Evolutionary conservation across 2,888 invertebrate species (phyloP).

Genomic region (Julus scanicus): DNA sequence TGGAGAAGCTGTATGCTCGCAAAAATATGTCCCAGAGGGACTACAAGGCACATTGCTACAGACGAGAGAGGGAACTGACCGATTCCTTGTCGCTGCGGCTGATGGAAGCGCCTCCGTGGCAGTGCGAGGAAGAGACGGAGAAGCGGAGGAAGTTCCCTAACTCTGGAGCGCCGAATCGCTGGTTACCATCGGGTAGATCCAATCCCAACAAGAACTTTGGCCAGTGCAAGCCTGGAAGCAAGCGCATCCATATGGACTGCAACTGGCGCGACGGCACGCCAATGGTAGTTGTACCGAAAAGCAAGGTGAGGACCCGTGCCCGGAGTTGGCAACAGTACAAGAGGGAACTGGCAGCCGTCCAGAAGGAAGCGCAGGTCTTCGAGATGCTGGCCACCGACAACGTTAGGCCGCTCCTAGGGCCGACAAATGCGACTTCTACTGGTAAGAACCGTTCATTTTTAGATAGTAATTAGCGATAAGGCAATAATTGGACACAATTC

Average conservation of each 20-base stretch:
- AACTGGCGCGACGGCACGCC: neutral
- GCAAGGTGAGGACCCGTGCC: neutral
- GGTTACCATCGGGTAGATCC: neutral
- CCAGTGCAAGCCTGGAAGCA: neutral
- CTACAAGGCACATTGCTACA: neutral
- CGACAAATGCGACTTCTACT: constrained; percentile 18
- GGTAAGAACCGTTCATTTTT: constrained; percentile 14
- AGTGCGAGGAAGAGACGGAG: neutral
- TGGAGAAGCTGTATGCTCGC: neutral
- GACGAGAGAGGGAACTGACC: neutral
- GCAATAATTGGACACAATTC: too few species aligned
- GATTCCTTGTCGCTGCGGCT: neutral
- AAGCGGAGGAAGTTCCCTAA: neutral
- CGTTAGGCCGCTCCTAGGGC: constrained; percentile 29
- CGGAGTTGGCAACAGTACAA: constrained; percentile 47
- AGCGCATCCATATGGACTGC: neutral
- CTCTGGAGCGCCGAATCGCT: neutral
- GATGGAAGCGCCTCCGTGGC: neutral
- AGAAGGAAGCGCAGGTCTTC: neutral
- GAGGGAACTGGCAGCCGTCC: neutral
- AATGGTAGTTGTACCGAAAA: neutral
- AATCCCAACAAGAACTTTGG: neutral
- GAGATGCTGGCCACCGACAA: neutral
- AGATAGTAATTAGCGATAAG: too few species aligned
- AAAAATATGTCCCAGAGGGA: neutral